Evolutionary conservation across 2,797 vertebrate genomes (phyloP).

Genomic region (Anguilla marmorata): DNA sequence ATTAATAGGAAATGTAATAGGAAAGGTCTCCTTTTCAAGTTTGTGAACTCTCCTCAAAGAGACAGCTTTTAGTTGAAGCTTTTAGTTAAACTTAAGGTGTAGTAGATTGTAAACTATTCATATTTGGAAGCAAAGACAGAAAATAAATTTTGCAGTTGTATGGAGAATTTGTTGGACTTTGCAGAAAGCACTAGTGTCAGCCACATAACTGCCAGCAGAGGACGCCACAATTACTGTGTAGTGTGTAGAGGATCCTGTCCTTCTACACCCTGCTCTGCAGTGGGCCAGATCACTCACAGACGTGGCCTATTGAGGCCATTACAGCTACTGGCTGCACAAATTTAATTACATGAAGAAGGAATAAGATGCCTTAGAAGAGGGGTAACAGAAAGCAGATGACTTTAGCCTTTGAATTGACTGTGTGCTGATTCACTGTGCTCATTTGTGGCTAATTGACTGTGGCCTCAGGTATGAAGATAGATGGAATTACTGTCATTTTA

Average conservation of each 20-base stretch:
- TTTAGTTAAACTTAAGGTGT: background rate
- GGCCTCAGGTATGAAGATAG: background rate
- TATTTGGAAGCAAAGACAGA: background rate
- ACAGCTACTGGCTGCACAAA: background rate
- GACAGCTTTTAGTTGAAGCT: background rate
- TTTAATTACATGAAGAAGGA: background rate
- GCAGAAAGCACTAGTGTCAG: background rate
- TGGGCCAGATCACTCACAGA: background rate
- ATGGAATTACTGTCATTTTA: background rate
- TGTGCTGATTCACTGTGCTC: background rate
- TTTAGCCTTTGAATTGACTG: background rate
- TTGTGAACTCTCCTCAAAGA: background rate
- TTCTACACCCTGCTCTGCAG: background rate
- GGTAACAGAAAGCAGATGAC: background rate
- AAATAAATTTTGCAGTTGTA: background rate
- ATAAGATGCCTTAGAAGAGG: background rate
- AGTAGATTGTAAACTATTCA: background rate
- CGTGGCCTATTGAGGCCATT: slow-evolving; percentile 15
- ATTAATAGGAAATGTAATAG: background rate
- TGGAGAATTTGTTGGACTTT: background rate
- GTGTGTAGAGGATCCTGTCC: background rate
- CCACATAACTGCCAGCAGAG: background rate
- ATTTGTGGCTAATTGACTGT: background rate
- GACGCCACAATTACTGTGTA: background rate
- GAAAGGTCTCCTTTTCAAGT: background rate